Evolutionary conservation across 2,797 vertebrate species (phyloP), one percentile per base, ranked within the genome.

Genomic region (Eospalax fontanierii): DNA sequence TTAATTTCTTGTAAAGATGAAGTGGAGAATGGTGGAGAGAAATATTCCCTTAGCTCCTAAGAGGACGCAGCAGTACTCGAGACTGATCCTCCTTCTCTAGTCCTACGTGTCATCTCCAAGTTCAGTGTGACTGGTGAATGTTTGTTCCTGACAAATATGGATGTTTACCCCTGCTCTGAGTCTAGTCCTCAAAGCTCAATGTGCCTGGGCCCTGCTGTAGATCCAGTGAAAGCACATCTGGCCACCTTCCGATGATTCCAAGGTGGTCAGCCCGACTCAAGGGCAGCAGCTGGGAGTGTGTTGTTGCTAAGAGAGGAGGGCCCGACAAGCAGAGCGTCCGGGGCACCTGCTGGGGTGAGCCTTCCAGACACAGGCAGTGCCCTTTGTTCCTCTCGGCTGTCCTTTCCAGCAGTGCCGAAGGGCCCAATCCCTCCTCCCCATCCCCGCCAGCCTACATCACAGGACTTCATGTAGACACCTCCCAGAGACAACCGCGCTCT

Each of bases 1-100:
- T 97, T 98, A 98, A 98, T 98, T 98, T 98, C 97, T 98, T 97
- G 92, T 97, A 90, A 97, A 98, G 98, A 97, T 94, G 66, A 97
- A 97, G 97, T 87, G 43, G 84, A 96, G 86, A 94, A 95, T 33
- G 54, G 15, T 40, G 90, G 43, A 73, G 85, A 73, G 95, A 91
- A 97, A 97, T 97, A 92, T 95, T 96, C 94, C 90, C 95, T 97
- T 97, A 91, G 97, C 95, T 95, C 93, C 93, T 70, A 78, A 71
- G 97, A 97, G 79, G 82, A 94, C n/a, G 54, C 50, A 92, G 87
- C 70, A 70, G 80, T 84, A 63, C 66, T 24, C 79, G 96, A 97
- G 76, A 61, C 86, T 85, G 83, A 4, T 89, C 14, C 0, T 76
- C 95, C 88, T 87, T 93, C 78, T 57, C 61, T 38, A 86, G 93